Base-by-base conservation (phyloP, 2,113 vertebrate genomes). In the Leuciscus idus region DNA sequence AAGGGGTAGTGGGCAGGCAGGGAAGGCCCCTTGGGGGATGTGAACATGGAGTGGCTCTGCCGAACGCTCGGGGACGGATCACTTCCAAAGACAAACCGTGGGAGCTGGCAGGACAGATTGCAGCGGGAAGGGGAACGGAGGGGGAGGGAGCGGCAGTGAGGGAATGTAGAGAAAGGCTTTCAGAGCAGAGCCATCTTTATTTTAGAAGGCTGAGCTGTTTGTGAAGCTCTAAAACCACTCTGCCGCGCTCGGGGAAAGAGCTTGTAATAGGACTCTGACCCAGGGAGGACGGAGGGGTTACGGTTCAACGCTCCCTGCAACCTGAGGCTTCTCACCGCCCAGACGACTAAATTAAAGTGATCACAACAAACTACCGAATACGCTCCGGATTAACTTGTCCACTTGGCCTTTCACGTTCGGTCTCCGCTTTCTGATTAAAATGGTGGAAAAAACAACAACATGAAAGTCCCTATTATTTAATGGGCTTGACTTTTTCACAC, bases 1-100 rank as follows among this genome's bases (percentile, higher is more conserved):
- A 94, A 81, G 91, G 92, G 95, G 94, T 95, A 94, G 95, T 95
- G 95, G 95, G 96, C 95, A 95, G 95, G 93, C 94, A 93, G 94
- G 55, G 95, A 96, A 96, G 95, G 96, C 94, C 96, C 97, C 96
- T 96, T 91, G 91, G 96, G 96, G 96, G 94, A 96, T 96, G 96
- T 97, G 96, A 96, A 94, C 95, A 97, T 97, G 96, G 96, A 97
- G 95, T 95, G 95, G 96, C 95, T 95, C 95, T 91, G 93, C 91
- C 88, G 89, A 92, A 92, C 96, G 95, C 97, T 93, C 90, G 86
- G 97, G 96, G 97, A 97, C 95, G 87, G 94, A 96, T 97, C 96
- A 96, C 96, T 98, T 98, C 97, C 97, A 96, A 95, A 96, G 95
- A 95, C 95, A 95, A 96, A 96, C 95, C 95, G 95, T 95, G 96